Evolutionary conservation across 2,113 vertebrate species (phyloP).

Genomic region (Synodontis membranacea): DNA sequence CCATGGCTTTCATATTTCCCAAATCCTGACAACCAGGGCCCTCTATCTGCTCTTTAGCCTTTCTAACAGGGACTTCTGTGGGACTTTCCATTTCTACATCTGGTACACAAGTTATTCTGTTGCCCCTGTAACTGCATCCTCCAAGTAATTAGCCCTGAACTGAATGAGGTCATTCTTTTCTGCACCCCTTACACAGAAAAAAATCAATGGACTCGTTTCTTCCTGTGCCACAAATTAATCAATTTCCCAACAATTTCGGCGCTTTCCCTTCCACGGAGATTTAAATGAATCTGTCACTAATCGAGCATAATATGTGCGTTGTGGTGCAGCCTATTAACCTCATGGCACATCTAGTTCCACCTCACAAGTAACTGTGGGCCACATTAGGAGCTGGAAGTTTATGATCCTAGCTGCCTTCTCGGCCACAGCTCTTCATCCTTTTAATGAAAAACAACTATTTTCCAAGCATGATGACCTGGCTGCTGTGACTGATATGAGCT

Average conservation of each 20-base stretch:
- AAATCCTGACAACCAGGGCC: not conserved
- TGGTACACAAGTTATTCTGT: conserved; percentile 2
- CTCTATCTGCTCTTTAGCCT: not conserved
- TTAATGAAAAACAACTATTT: conserved; percentile 24
- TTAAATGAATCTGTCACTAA: conserved; percentile 60
- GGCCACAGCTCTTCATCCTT: not conserved
- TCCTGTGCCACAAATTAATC: conserved; percentile 61
- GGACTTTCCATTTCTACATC: conserved; percentile 4
- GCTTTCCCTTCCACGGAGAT: conserved; percentile 50
- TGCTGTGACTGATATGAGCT: conserved; percentile 52
- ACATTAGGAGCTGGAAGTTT: conserved; percentile 48
- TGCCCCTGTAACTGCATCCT: conserved; percentile 42
- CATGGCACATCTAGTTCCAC: conserved; percentile 43
- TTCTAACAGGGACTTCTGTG: conserved; percentile 16
- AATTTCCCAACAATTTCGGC: conserved; percentile 48
- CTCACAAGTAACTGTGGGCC: conserved; percentile 57
- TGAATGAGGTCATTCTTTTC: conserved; percentile 62
- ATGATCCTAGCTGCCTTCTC: conserved; percentile 5
- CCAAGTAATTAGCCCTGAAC: conserved; percentile 65
- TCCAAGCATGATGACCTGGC: conserved; percentile 37
- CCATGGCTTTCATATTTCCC: not conserved
- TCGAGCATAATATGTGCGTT: conserved; percentile 46
- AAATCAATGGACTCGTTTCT: conserved; percentile 39
- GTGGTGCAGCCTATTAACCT: conserved; percentile 50
- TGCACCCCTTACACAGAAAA: conserved; percentile 6